Conservation (phyloP, 2,797 vertebrate genomes). For the Gobio occitaniae region DNA sequence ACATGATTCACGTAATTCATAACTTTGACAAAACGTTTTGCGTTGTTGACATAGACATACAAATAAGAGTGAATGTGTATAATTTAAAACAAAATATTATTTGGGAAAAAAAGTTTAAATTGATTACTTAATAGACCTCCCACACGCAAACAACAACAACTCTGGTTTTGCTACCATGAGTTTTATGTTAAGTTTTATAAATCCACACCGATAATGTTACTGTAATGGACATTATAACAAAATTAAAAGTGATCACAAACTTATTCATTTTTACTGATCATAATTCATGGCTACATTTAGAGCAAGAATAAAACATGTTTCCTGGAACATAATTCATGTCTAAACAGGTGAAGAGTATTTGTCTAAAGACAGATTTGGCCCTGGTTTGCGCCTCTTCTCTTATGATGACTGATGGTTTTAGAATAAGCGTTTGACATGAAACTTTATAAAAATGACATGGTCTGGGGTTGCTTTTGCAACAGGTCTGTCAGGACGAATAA, state of each 20-base stretch:
- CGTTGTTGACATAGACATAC: too few species aligned
- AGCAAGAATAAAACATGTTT: not conserved
- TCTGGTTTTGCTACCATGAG: too few species aligned
- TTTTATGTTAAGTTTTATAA: too few species aligned
- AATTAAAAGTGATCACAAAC: not conserved
- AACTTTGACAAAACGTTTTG: too few species aligned
- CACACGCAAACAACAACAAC: too few species aligned
- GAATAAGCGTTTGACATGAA: conserved; percentile 32
- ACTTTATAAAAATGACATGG: conserved; percentile 26
- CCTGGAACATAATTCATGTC: conserved; percentile 6
- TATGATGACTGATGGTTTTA: conserved; percentile 22
- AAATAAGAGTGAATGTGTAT: too few species aligned
- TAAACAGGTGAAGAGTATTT: conserved; percentile 10
- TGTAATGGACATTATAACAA: not conserved
- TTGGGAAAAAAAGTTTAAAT: too few species aligned
- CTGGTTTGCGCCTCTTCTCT: not conserved
- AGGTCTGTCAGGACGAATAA: conserved; percentile 30
- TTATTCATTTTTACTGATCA: not conserved
- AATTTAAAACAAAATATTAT: too few species aligned
- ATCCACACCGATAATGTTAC: too few species aligned
- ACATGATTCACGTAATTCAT: too few species aligned
- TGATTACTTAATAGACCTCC: too few species aligned
- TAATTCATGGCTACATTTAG: not conserved
- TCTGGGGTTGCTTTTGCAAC: not conserved
- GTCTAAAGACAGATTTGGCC: not conserved